A percentile compares a stretch with the other conserved stretches of the same genome.
Evolutionary conservation across 2,797 vertebrate species (phyloP).

Genomic region (Silurus lanzhouensis): DNA sequence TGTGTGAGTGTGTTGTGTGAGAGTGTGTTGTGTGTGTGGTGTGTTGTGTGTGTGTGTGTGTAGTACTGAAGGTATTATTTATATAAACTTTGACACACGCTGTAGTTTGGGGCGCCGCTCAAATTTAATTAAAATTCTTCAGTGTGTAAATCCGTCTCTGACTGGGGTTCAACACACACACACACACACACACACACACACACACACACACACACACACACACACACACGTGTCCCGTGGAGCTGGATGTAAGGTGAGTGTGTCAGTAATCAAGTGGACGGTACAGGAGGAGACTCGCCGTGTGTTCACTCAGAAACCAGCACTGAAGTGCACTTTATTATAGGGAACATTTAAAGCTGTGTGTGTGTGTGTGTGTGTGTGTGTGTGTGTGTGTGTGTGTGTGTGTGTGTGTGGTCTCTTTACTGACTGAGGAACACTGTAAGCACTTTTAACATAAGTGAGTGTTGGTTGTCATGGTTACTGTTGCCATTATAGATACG

Average conservation of each 20-base stretch:
- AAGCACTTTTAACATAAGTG: neutral
- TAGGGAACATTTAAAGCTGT: neutral
- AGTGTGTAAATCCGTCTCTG: slow-evolving; percentile 58
- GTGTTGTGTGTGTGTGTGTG: neutral
- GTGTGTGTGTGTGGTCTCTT: neutral
- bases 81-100: slow-evolving; percentile 41
- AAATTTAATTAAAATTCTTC: slow-evolving; percentile 71
- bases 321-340: neutral
- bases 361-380: neutral
- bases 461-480: neutral
- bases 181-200: neutral
- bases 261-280: neutral
- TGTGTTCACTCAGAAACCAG: neutral
- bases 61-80: neutral
- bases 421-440: neutral
- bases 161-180: neutral
- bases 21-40: slow-evolving; percentile 1
- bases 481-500: neutral
- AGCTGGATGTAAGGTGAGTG: neutral
- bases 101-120: slow-evolving; percentile 20
- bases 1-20: neutral
- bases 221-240: neutral
- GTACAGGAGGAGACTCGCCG: neutral
- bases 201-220: neutral
- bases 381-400: neutral